These are phyloP conservation scores for Oriolus oriolus DNA, from an alignment of 2,113 vertebrate genomes.

Conservation along the genomic window DNA sequence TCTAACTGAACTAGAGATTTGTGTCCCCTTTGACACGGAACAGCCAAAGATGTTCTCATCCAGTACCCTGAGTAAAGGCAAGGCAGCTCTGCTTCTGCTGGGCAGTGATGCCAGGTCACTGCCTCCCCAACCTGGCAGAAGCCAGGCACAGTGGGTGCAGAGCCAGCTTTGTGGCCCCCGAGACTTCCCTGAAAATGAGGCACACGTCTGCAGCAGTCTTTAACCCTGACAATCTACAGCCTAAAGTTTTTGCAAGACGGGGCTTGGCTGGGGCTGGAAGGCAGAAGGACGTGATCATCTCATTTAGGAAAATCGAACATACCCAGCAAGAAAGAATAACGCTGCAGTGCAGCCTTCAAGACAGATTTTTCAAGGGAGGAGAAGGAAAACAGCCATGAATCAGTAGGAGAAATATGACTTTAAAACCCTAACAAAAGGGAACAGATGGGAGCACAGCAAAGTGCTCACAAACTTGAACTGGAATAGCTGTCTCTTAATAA, in stretches of 20 bases:
- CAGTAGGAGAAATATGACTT: constrained; percentile 1
- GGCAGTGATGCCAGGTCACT: neutral
- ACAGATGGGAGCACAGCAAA: neutral
- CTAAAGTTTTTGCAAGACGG: neutral
- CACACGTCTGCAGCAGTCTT: neutral
- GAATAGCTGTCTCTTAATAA: constrained; percentile 15
- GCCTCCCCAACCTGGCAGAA: fast-evolving
- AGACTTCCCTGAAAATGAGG: neutral
- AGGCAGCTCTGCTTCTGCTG: neutral
- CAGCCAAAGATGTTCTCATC: neutral
- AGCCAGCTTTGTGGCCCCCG: neutral
- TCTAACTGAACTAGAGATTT: neutral
- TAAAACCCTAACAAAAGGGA: constrained; percentile 27
- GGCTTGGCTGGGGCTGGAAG: neutral
- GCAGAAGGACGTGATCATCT: neutral
- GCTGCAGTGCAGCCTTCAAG: neutral
- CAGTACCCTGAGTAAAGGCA: neutral
- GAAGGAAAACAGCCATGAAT: constrained; percentile 1
- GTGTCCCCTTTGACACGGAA: neutral
- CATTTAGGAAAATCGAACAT: neutral
- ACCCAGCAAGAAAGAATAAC: neutral
- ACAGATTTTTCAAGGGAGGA: neutral
- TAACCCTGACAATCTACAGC: neutral
- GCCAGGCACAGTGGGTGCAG: neutral
- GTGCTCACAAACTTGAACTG: constrained; percentile 9